Evolutionary conservation across 2,888 invertebrate genomes (phyloP), one percentile per base, ranked within the genome.

Genomic region (Drosophila villosipedis): DNA sequence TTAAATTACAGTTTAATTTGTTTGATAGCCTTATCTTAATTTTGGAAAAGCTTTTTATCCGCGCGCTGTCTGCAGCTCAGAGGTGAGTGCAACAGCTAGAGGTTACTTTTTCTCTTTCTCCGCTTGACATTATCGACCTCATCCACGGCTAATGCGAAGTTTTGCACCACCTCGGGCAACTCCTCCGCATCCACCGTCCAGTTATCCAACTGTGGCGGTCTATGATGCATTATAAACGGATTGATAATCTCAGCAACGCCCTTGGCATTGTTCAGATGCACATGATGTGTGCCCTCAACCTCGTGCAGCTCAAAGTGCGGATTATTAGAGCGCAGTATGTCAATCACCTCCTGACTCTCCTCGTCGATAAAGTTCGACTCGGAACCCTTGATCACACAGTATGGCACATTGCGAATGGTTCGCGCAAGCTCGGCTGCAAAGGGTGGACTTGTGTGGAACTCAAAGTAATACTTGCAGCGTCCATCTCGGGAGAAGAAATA

Each of bases 241-340:
- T 94, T 93, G 57, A 96, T 94, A 28, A 94, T 83, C 4, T 94
- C 94, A 0, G 95, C 94, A n/a, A 96, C 93, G 54, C 89, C 91
- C 81, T 95, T 94, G 2, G 96, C 95, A 86, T 95, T 94, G 83
- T 95, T 96, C 73, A 97, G 94, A 93, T 97, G 97, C 19, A 96
- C 94, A 91, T 97, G 96, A 93, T 97, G 97, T 6, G 95, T 95
- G 14, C 96, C 96, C 47, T 95, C 94, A 1, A 97, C 93, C 63
- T 94, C 94, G 73, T 95, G 94, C 69, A 94, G 94, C 87, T 95
- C 94, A 83, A 95, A 96, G 74, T 95, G 94, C 0, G 94, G 94
- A 85, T 95, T 94, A 73, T 94, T 94, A 60, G 94, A 94, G 62
- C 96, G 92, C 25, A 95, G 87, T 80, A 95, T 94, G 76, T 94